Evolutionary conservation across 2,888 invertebrate genomes (phyloP).

Genomic region (Aplocera efformata): DNA sequence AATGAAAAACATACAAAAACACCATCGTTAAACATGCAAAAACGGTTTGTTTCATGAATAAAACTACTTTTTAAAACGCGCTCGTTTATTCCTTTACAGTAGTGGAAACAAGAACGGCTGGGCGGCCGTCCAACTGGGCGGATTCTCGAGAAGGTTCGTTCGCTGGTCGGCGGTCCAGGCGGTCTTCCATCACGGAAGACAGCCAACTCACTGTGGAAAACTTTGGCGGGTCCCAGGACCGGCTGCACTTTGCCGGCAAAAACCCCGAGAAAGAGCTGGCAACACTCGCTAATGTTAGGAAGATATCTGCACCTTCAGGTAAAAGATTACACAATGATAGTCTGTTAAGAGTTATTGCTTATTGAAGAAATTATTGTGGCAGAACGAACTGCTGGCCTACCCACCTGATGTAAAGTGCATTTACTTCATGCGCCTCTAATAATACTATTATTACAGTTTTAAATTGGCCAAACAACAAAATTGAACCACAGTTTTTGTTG

Average conservation of each 20-base stretch:
- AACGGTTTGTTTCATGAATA: not conserved
- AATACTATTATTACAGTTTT: too few species aligned
- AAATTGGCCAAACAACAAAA: too few species aligned
- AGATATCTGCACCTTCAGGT: conserved; percentile 78
- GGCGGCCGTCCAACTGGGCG: conserved; percentile 92
- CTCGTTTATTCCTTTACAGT: not conserved
- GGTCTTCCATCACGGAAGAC: conserved; percentile 91
- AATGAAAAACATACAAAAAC: too few species aligned
- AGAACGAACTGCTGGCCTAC: too few species aligned
- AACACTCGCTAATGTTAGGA: conserved; percentile 63
- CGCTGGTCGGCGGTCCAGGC: conserved; percentile 90
- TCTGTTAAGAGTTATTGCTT: too few species aligned
- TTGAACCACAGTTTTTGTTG: too few species aligned
- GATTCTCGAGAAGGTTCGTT: conserved; percentile 78
- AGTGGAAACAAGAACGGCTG: conserved; percentile 78
- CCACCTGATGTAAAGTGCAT: too few species aligned
- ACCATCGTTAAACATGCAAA: too few species aligned
- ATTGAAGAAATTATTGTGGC: too few species aligned
- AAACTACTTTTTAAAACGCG: not conserved
- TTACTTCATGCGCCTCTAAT: too few species aligned
- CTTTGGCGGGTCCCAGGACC: conserved; percentile 95
- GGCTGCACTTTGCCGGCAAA: conserved; percentile 90
- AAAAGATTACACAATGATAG: too few species aligned
- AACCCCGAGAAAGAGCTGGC: conserved; percentile 89
- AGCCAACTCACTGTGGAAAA: conserved; percentile 95